Evolutionary conservation across 2,113 vertebrate genomes (phyloP), one percentile per base, ranked within the genome.

Genomic region (Mugil cephalus): DNA sequence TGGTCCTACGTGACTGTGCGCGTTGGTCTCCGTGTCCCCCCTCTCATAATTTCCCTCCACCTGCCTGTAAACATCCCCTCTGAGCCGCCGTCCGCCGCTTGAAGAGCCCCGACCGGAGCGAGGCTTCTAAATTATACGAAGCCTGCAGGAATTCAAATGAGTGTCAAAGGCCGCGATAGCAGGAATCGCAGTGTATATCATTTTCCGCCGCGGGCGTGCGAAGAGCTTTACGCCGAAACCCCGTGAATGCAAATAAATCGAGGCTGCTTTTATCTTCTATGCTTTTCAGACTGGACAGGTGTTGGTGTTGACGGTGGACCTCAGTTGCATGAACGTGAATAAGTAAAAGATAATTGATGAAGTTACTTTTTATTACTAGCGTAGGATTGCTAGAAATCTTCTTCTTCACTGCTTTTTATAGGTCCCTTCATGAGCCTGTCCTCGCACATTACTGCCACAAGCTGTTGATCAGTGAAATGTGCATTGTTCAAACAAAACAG

Each of bases 61-160:
- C 12, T 7, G 1, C 36, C 19, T 12, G 69, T 63, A 77, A 67
- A 55, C 71, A 67, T 56, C 24, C 46, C 48, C 10, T 51, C 58
- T 0, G 13, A 59, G 51, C 36, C 14, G 8, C 42, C 36, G 19
- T 67, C 51, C 2, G 1, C 69, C 8, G 46, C 34, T 35, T 43
- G 36, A 71, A 77, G 36, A 78, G 67, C 18, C 24, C 13, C 0
- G 15, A 50, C 17, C 4, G 52, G 51, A 50, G 51, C 64, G 69
- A 24, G 5, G 24, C 42, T 4, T 17, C 21, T 53, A 34, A 47
- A 54, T 61, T 21, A 17, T 18, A 24, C 0, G 1, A 12, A 35
- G 54, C 50, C 65, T 65, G 69, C 59, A 56, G 46, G 65, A 77
- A 85, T 84, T 70, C 52, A 66, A 69, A 77, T 58, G 64, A 77